Conservation (phyloP, 2,888 invertebrate genomes). For the Drosophila siamana region DNA sequence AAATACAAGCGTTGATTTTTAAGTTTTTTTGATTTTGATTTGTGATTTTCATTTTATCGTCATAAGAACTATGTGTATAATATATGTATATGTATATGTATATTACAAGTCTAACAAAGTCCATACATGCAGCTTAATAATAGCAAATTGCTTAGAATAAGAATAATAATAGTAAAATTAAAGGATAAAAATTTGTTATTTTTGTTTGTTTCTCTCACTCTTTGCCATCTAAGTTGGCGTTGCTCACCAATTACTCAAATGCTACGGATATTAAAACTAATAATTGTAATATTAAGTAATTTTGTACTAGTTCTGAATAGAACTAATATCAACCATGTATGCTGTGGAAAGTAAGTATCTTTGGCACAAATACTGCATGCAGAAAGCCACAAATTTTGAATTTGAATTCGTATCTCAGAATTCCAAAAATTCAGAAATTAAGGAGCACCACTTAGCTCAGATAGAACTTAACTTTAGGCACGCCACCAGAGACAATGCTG, state of each 20-base stretch:
- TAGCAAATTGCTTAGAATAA: slow-evolving; percentile 51
- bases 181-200: slow-evolving; percentile 26
- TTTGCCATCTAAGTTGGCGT: slow-evolving; percentile 22
- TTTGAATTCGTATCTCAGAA: too few species aligned
- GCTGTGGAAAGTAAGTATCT: slow-evolving; percentile 60
- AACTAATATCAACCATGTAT: slow-evolving; percentile 3
- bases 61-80: slow-evolving; percentile 31
- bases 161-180: slow-evolving; percentile 61
- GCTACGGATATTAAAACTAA: slow-evolving; percentile 44
- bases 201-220: slow-evolving; percentile 43
- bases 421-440: slow-evolving; percentile 6
- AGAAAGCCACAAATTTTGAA: slow-evolving; percentile 18
- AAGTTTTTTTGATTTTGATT: slow-evolving; percentile 13
- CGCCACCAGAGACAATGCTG: slow-evolving; percentile 65
- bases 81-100: slow-evolving; percentile 42
- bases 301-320: slow-evolving; percentile 28
- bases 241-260: slow-evolving; percentile 43
- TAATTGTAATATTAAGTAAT: slow-evolving; percentile 68
- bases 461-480: slow-evolving; percentile 84
- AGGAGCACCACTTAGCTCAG: slow-evolving; percentile 58
- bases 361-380: slow-evolving; percentile 78
- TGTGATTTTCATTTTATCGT: slow-evolving; percentile 23
- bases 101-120: slow-evolving; percentile 65
- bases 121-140: slow-evolving; percentile 57
- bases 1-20: slow-evolving; percentile 36